These are phyloP conservation scores for Chrysina gloriosa DNA, from an alignment of 2,888 invertebrate species.

Conservation along the genomic window DNA sequence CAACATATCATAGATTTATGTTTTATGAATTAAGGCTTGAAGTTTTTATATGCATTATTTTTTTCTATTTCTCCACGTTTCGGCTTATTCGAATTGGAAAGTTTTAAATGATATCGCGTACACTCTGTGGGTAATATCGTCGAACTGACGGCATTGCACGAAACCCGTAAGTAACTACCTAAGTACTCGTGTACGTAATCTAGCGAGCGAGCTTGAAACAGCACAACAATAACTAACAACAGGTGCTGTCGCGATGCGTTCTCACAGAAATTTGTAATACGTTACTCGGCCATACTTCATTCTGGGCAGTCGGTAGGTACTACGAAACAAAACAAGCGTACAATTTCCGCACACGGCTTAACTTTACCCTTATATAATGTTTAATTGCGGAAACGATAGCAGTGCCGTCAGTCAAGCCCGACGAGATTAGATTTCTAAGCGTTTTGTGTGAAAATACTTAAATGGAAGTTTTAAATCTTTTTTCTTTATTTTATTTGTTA, in stretches of 20 bases:
- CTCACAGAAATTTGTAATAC: slow-evolving; percentile 30
- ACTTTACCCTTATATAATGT: slow-evolving; percentile 40
- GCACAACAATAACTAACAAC: neutral
- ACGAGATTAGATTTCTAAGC: slow-evolving; percentile 36
- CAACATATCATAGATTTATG: neutral
- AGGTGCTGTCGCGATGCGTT: neutral
- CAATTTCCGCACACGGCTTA: slow-evolving; percentile 36
- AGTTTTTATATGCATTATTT: neutral
- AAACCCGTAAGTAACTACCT: neutral
- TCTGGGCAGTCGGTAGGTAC: neutral
- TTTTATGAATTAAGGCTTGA: slow-evolving; percentile 22
- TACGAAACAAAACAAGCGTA: slow-evolving; percentile 12
- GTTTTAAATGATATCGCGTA: neutral
- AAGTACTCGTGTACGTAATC: neutral
- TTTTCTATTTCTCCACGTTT: neutral
- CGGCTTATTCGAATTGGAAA: neutral
- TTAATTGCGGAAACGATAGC: slow-evolving; percentile 38
- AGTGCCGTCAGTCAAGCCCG: slow-evolving; percentile 29
- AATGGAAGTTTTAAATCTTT: slow-evolving; percentile 8
- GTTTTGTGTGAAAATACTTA: slow-evolving; percentile 26
- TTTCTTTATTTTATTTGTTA: slow-evolving; percentile 1
- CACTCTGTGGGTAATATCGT: neutral
- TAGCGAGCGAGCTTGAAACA: neutral
- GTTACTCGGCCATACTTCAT: slow-evolving; percentile 6
- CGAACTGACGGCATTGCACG: neutral